A percentile compares a stretch with the other conserved stretches of the same genome.
Evolutionary conservation across 2,113 vertebrate species (phyloP).

Genomic region (Uria lomvia): DNA sequence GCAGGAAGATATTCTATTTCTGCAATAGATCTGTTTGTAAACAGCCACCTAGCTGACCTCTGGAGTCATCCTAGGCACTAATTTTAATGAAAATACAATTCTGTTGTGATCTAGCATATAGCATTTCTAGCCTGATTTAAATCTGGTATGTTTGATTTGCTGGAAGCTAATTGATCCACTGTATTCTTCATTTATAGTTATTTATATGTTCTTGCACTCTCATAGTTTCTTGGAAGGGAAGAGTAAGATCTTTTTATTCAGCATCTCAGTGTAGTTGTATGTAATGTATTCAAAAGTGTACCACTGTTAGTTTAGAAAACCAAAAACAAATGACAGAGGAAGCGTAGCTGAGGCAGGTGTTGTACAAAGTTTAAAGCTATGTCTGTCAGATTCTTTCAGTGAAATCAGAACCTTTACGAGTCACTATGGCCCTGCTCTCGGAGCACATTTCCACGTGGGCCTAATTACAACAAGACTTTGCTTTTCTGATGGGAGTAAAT

Average conservation of each 20-base stretch:
- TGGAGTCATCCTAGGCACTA: not conserved
- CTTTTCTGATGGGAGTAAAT: conserved; percentile 6
- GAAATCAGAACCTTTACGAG: not conserved
- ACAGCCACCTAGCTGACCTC: not conserved
- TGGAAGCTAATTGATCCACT: conserved; percentile 50
- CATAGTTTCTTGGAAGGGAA: conserved; percentile 27
- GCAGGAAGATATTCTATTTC: not conserved
- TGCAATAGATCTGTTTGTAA: conserved; percentile 46
- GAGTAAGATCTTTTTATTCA: conserved; percentile 29
- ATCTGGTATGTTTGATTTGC: conserved; percentile 8
- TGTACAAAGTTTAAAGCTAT: not conserved
- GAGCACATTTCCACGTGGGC: not conserved
- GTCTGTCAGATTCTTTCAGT: not conserved
- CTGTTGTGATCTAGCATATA: not conserved
- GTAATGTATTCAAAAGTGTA: not conserved
- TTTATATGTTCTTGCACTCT: conserved; percentile 29
- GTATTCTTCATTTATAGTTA: conserved; percentile 39
- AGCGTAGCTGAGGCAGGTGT: not conserved
- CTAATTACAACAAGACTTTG: not conserved
- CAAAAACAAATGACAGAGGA: not conserved
- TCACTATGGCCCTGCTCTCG: not conserved
- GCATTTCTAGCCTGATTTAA: conserved; percentile 38
- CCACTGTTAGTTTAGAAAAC: not conserved
- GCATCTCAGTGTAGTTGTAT: not conserved
- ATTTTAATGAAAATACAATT: conserved; percentile 6